These are phyloP conservation scores for Tenthredo amoena DNA, from an alignment of 2,888 invertebrate species.

Conservation along the genomic window DNA sequence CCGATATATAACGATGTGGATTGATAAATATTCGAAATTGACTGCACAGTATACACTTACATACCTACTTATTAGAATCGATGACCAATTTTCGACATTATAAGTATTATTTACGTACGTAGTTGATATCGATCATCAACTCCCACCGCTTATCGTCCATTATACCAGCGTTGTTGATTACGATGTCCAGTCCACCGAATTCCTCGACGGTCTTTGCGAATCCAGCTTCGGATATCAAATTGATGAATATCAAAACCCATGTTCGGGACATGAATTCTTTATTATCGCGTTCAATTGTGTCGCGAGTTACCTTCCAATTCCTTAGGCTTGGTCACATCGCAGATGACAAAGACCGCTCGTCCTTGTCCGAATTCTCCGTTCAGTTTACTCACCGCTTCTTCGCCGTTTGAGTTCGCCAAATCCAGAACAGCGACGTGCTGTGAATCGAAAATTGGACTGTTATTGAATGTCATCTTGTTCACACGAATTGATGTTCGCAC, in stretches of 20 bases:
- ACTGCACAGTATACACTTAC: too few relatives aligned
- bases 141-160: conserved; percentile 70
- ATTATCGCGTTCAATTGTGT: background rate
- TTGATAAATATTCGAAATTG: too few relatives aligned
- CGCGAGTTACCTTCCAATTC: conserved; percentile 69
- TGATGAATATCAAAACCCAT: background rate
- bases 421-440: conserved; percentile 73
- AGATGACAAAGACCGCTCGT: conserved; percentile 67
- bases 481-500: background rate
- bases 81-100: background rate
- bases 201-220: conserved; percentile 77
- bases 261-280: background rate
- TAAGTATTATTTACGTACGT: background rate
- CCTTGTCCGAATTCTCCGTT: conserved; percentile 71
- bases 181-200: conserved; percentile 80
- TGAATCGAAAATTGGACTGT: background rate
- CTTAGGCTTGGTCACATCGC: conserved; percentile 70
- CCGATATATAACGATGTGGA: too few relatives aligned
- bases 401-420: conserved; percentile 67
- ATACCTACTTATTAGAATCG: background rate
- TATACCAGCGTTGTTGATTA: conserved; percentile 77
- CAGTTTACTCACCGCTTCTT: conserved; percentile 64
- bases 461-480: background rate
- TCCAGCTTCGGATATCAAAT: conserved; percentile 68
- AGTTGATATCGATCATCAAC: conserved; percentile 64